Conservation (phyloP, 2,888 invertebrate species). For the Andricus curvator region DNA sequence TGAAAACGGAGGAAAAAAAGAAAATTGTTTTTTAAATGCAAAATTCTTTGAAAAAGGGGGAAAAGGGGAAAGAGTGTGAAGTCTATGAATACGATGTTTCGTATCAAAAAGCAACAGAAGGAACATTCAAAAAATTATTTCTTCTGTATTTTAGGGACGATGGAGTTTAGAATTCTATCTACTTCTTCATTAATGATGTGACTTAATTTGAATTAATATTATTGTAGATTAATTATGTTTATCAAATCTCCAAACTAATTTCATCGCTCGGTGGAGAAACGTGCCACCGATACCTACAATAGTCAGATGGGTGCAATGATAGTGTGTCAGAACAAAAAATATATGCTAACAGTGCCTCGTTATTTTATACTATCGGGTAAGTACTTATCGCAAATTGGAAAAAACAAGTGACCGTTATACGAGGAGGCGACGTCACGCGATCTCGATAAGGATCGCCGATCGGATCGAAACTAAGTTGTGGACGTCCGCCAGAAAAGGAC, state of each 20-base stretch:
- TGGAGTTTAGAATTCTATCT: too few relatives aligned
- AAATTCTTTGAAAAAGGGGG: too few relatives aligned
- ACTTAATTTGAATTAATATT: too few relatives aligned
- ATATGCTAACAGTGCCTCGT: slow-evolving; percentile 31
- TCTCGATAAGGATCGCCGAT: slow-evolving; percentile 44
- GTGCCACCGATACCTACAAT: slow-evolving; percentile 15
- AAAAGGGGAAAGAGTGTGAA: too few relatives aligned
- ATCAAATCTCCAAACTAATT: not conserved
- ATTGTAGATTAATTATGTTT: too few relatives aligned
- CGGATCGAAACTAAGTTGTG: slow-evolving; percentile 36
- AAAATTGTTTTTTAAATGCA: too few relatives aligned
- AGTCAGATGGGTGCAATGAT: slow-evolving; percentile 31
- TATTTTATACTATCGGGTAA: slow-evolving; percentile 37
- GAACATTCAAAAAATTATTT: too few relatives aligned
- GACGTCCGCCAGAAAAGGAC: not conserved
- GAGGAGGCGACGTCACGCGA: slow-evolving; percentile 42
- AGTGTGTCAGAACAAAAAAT: slow-evolving; percentile 25
- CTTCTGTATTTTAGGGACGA: too few relatives aligned
- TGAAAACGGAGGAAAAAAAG: too few relatives aligned
- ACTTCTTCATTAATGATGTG: too few relatives aligned
- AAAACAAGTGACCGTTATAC: slow-evolving; percentile 46
- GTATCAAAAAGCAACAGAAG: too few relatives aligned
- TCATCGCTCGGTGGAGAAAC: slow-evolving; percentile 7
- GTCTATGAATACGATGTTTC: too few relatives aligned
- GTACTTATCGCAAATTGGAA: slow-evolving; percentile 40